A percentile compares a stretch with the other conserved stretches of the same genome.
These are phyloP conservation scores for Andrena trimmerana DNA, from an alignment of 2,888 invertebrate species.

Conservation along the genomic window DNA sequence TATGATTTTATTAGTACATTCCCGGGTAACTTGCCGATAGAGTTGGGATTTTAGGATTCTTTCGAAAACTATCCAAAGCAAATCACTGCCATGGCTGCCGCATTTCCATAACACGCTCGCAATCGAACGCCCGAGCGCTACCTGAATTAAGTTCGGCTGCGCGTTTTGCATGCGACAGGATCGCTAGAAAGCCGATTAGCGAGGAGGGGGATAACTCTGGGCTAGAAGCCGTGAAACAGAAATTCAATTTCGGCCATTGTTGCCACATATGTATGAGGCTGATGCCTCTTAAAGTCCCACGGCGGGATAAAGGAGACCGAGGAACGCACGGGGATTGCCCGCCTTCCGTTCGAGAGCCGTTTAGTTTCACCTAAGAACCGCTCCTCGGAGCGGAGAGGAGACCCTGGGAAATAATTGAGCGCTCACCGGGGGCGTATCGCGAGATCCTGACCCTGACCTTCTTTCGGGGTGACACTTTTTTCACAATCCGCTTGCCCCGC, in stretches of 20 bases:
- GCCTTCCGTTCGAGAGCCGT: conserved; percentile 1
- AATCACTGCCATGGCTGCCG: not conserved
- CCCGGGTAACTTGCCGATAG: too few species aligned
- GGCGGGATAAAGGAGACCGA: not conserved
- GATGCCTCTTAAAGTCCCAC: not conserved
- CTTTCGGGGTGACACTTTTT: conserved; percentile 21
- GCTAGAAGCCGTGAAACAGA: conserved; percentile 7
- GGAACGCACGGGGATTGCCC: not conserved
- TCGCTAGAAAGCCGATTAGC: conserved; percentile 40
- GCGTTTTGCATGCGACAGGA: conserved; percentile 10
- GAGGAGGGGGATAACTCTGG: not conserved
- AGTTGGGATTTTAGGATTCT: too few species aligned
- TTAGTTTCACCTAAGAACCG: not conserved
- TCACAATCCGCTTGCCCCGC: conserved; percentile 10
- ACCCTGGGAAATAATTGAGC: conserved; percentile 49
- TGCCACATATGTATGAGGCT: conserved; percentile 5
- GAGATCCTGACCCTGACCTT: conserved; percentile 54
- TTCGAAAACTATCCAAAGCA: not conserved
- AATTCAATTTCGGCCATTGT: conserved; percentile 44
- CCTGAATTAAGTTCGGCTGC: not conserved
- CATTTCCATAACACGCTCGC: not conserved
- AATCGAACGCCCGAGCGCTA: not conserved
- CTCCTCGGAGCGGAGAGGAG: not conserved
- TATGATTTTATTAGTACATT: too few species aligned
- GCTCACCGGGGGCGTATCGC: conserved; percentile 17